Base-by-base conservation (phyloP, 2,797 vertebrate species). In the Acridotheres tristis region DNA sequence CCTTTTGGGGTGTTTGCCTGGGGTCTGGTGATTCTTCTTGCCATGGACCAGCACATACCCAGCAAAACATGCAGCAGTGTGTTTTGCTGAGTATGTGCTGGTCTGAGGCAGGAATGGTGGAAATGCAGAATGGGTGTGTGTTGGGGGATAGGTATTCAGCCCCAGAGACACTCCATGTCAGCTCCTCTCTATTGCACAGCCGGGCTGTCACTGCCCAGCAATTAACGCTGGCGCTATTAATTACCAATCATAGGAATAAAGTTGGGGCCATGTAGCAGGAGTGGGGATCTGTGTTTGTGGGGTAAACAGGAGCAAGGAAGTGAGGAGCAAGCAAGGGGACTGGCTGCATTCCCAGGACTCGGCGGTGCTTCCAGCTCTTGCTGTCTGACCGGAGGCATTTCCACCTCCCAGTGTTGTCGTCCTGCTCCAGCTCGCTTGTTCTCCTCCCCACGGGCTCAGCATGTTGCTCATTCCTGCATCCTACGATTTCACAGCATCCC, bases 141-240 rank as follows among this genome's bases (percentile, higher is more conserved):
- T 98, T 98, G 98, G 98, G 97, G 97, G 94, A 97, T 98, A 98
- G 98, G 98, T 98, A 82, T 92, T 82, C 30, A 16, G 4, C 20
- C 27, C 30, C 68, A 48, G 20, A 25, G 72, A 30, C 79, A 54
- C 40, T 62, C 59, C 34, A 1, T 8, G 40, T 72, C 65, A 69
- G 57, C n/a, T 58, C 38, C 34, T 93, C 29, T 73, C 27, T 47
- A 2, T 40, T 34, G 30, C 85, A 51, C 61, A 84, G 30, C 47
- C 43, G 23, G 15, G 32, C 25, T 73, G 5, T 77, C 45, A 42
- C 58, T 32, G 30, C 51, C 66, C 1, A 0, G 43, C 54, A 65
- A 53, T 86, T 65, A 48, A 58, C 0, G 0, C 32, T 1, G 3
- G 16, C 0, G 0, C 63, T 85, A 9, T 79, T 93, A 79, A 85